A percentile compares a stretch with the other conserved stretches of the same genome.
These are phyloP conservation scores for Dendrolimus punctatus DNA, from an alignment of 1,140 invertebrate species.

Conservation along the genomic window DNA sequence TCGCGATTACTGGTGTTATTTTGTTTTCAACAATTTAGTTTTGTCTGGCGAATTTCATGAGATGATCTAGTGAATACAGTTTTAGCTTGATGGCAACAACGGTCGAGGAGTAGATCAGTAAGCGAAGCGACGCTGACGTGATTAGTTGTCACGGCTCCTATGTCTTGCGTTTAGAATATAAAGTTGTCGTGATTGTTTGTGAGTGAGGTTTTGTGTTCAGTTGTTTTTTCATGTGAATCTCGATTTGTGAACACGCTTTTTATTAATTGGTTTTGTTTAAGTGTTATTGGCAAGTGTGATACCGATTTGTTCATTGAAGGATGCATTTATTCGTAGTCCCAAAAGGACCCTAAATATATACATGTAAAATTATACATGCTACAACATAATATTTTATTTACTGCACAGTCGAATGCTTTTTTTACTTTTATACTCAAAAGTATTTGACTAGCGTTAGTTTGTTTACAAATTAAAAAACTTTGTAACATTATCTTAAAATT, in stretches of 20 bases:
- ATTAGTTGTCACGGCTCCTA: conserved; percentile 37
- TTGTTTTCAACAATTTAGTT: no score
- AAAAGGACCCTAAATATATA: conserved; percentile 2
- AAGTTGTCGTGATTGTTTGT: conserved; percentile 47
- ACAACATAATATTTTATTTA: conserved; percentile 10
- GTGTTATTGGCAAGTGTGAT: conserved; percentile 36
- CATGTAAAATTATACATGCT: conserved; percentile 7
- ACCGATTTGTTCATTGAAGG: conserved; percentile 38
- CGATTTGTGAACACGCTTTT: conserved; percentile 22
- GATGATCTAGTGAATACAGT: no score
- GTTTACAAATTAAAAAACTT: no score
- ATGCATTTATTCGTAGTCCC: conserved; percentile 13
- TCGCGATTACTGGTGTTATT: no score
- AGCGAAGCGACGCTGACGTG: conserved; percentile 53
- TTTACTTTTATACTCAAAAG: no score
- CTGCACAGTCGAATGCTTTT: not conserved
- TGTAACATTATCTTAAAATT: no score
- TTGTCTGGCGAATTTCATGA: no score
- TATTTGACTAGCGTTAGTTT: no score
- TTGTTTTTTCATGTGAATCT: conserved; percentile 25
- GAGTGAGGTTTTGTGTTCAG: conserved; percentile 35
- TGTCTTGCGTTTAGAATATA: conserved; percentile 39
- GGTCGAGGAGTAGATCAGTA: conserved; percentile 27
- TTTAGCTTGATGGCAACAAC: no score
- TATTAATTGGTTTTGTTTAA: conserved; percentile 22